phyloP scores from a whole-genome alignment of 2,888 invertebrate species.

The Cheilosia impressa region DNA sequence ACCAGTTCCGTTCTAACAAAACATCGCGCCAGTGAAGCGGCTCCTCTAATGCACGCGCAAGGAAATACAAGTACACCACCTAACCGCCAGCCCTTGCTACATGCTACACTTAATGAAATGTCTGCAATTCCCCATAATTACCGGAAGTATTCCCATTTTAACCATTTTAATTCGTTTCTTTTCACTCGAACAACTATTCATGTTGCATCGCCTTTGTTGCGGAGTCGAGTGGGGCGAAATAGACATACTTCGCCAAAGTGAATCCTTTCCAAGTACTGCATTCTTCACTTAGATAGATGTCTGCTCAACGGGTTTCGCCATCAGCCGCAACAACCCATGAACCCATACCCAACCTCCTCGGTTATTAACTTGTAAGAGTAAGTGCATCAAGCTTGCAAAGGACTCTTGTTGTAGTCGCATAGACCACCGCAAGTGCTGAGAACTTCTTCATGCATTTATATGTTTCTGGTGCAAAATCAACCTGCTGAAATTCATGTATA shows the following conservation, averaged over 20 bases:
- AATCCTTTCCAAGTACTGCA: conserved; percentile 21
- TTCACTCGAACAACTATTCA: conserved; percentile 44
- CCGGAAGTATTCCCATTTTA: conserved; percentile 71
- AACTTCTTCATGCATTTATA: too few species aligned
- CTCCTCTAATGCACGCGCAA: conserved; percentile 43
- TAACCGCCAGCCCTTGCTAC: conserved; percentile 27
- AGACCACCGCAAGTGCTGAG: too few species aligned
- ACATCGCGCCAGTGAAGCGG: too few species aligned
- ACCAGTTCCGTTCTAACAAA: conserved; percentile 35
- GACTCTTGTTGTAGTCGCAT: too few species aligned
- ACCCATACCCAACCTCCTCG: neutral
- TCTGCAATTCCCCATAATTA: conserved; percentile 47
- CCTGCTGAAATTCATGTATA: conserved; percentile 14
- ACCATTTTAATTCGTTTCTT: conserved; percentile 61
- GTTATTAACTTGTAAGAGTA: conserved; percentile 29
- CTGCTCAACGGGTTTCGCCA: neutral
- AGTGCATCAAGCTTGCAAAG: conserved; percentile 11
- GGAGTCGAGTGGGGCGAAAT: conserved; percentile 17
- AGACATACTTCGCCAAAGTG: conserved; percentile 17
- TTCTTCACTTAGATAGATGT: conserved; percentile 10
- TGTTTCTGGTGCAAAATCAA: neutral
- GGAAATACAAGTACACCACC: conserved; percentile 27
- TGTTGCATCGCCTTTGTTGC: conserved; percentile 2
- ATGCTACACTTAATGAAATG: conserved; percentile 63
- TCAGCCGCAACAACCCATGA: neutral